A percentile compares a stretch with the other conserved stretches of the same genome.
Evolutionary conservation across 2,888 invertebrate genomes (phyloP).

Genomic region (Diabrotica balteata): DNA sequence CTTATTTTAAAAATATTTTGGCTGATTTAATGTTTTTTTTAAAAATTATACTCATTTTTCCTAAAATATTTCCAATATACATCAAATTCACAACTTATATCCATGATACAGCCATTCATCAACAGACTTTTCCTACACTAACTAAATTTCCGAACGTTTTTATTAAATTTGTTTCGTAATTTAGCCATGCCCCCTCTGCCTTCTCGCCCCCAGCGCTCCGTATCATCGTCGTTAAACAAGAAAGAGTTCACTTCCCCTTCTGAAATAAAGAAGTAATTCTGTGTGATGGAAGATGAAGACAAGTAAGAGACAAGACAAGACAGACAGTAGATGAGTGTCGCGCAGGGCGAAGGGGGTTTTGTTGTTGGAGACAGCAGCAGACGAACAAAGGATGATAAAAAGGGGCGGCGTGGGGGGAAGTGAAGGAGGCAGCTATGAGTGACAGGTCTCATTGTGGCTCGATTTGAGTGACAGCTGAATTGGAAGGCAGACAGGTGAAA

Average conservation of each 20-base stretch:
- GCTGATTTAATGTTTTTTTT: too few relatives aligned
- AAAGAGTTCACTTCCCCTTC: conserved; percentile 25
- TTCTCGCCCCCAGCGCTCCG: background rate
- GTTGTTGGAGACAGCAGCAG: conserved; percentile 51
- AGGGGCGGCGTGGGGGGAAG: conserved; percentile 40
- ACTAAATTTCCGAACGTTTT: too few relatives aligned
- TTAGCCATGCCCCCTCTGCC: too few relatives aligned
- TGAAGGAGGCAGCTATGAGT: conserved; percentile 50
- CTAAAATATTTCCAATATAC: too few relatives aligned
- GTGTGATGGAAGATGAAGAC: conserved; percentile 44
- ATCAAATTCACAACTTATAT: too few relatives aligned
- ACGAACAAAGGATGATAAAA: conserved; percentile 51
- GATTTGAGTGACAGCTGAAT: conserved; percentile 56
- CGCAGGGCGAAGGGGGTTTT: conserved; percentile 32
- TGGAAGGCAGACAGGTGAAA: conserved; percentile 51
- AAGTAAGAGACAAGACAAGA: conserved; percentile 20
- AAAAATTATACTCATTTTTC: too few relatives aligned
- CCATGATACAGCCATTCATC: too few relatives aligned
- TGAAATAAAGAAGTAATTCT: conserved; percentile 51
- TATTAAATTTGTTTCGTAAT: too few relatives aligned
- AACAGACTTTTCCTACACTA: too few relatives aligned
- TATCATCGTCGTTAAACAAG: conserved; percentile 23
- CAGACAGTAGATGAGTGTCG: conserved; percentile 30
- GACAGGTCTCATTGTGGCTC: conserved; percentile 57
- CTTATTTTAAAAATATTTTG: too few relatives aligned